A percentile compares a stretch with the other conserved stretches of the same genome.
Evolutionary conservation across 2,797 vertebrate species (phyloP).

Genomic region (Cottoperca gobio): DNA sequence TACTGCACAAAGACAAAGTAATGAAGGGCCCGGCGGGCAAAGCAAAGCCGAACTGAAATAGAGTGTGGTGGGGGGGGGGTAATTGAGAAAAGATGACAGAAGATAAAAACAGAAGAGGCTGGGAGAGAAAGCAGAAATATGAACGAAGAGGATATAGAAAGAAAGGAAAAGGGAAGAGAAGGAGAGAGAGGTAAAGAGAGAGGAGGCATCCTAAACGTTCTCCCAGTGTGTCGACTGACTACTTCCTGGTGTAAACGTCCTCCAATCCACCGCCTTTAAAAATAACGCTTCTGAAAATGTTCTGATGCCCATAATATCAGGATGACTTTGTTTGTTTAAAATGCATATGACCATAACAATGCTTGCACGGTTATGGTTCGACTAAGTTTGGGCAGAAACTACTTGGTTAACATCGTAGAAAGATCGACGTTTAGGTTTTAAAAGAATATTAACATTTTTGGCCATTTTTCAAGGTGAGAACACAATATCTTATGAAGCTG

Average conservation of each 20-base stretch:
- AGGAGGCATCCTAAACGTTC: neutral
- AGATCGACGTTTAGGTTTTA: too few species aligned
- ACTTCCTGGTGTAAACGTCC: neutral
- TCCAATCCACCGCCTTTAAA: neutral
- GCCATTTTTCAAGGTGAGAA: neutral
- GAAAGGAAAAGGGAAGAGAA: conserved; percentile 11
- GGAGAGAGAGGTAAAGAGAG: conserved; percentile 7
- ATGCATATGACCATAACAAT: neutral
- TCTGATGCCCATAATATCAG: too few species aligned
- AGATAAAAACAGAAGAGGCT: conserved; percentile 24
- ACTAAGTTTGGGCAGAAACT: neutral
- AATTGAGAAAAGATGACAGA: neutral
- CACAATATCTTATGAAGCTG: neutral
- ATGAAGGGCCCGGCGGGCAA: conserved; percentile 62
- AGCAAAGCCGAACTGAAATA: conserved; percentile 31
- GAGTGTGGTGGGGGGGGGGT: neutral
- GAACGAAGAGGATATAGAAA: conserved; percentile 29
- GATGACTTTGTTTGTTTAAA: neutral
- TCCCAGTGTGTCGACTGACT: neutral
- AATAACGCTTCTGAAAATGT: neutral
- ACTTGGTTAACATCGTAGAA: neutral
- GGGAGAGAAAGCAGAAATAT: conserved; percentile 30
- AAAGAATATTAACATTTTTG: too few species aligned
- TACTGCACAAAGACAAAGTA: conserved; percentile 54
- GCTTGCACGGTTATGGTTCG: neutral